phyloP scores from a whole-genome alignment of 1,140 invertebrate genomes.

The Cepaea nemoralis region DNA sequence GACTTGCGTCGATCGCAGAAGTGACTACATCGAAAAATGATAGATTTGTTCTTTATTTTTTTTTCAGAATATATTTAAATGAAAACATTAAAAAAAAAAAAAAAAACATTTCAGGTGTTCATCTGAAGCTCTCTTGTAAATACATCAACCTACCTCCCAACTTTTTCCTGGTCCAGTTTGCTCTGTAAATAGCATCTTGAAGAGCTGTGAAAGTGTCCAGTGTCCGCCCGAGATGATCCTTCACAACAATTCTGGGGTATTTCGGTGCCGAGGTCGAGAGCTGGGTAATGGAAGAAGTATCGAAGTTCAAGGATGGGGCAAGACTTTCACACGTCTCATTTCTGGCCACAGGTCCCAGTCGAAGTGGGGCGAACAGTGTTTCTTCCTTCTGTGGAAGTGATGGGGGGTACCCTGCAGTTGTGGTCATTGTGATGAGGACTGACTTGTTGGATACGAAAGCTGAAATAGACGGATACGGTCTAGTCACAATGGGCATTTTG shows the following conservation, averaged over 20 bases:
- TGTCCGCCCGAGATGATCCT: slow-evolving; percentile 51
- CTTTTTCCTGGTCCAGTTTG: slow-evolving; percentile 48
- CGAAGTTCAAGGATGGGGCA: not conserved
- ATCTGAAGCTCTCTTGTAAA: too few relatives aligned
- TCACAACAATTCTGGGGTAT: slow-evolving; percentile 56
- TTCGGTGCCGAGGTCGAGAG: not conserved
- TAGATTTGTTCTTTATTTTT: too few relatives aligned
- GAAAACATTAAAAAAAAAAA: too few relatives aligned
- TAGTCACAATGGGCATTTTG: not conserved
- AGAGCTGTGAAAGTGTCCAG: slow-evolving; percentile 63
- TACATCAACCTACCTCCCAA: slow-evolving; percentile 12
- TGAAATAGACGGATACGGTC: not conserved
- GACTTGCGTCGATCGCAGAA: too few relatives aligned
- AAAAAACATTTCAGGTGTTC: too few relatives aligned
- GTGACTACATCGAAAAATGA: too few relatives aligned
- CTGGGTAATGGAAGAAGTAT: too few relatives aligned
- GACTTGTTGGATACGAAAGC: not conserved
- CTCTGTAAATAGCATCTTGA: slow-evolving; percentile 65
- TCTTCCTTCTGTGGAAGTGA: not conserved
- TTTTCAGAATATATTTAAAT: too few relatives aligned
- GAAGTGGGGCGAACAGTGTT: not conserved
- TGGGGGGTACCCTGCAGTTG: not conserved
- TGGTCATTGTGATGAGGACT: not conserved
- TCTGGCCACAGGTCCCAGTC: slow-evolving; percentile 29
- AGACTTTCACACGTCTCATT: not conserved